Conservation (phyloP, 2,797 vertebrate genomes). For the Cirrhinus mrigala region DNA sequence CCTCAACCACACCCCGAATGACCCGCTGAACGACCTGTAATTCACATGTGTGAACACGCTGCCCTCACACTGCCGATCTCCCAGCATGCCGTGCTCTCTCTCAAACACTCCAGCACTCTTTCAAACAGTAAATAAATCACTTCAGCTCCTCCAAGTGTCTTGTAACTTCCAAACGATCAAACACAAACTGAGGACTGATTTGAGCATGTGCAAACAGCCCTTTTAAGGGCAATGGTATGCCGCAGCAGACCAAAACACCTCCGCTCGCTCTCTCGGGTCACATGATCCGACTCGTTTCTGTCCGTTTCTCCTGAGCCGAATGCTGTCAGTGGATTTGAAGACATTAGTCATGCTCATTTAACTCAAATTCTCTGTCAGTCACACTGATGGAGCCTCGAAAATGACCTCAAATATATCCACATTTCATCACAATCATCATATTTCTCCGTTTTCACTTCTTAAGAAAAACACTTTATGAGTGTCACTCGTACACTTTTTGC, state of each 20-base stretch:
- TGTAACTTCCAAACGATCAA: not conserved
- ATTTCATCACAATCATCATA: not conserved
- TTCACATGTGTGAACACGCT: constrained; percentile 26
- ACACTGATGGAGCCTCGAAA: not conserved
- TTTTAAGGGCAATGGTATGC: constrained; percentile 56
- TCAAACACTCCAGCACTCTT: not conserved
- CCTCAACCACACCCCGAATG: not conserved
- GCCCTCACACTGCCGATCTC: not conserved
- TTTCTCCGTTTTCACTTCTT: not conserved
- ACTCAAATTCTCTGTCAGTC: not conserved
- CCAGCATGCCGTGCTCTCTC: not conserved
- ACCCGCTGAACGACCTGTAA: not conserved
- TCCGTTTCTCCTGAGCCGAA: not conserved
- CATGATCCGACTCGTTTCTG: constrained; percentile 13
- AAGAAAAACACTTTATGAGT: not conserved
- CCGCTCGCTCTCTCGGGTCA: not conserved
- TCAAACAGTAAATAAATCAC: constrained; percentile 19
- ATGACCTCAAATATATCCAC: not conserved
- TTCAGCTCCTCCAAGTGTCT: not conserved
- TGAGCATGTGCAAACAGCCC: constrained; percentile 27
- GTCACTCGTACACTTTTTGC: not conserved
- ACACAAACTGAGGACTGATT: constrained; percentile 5
- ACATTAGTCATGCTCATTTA: constrained; percentile 2
- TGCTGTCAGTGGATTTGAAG: constrained; percentile 11
- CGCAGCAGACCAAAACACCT: not conserved